Conservation (phyloP, 2,113 vertebrate genomes). For the Bucco capensis region DNA sequence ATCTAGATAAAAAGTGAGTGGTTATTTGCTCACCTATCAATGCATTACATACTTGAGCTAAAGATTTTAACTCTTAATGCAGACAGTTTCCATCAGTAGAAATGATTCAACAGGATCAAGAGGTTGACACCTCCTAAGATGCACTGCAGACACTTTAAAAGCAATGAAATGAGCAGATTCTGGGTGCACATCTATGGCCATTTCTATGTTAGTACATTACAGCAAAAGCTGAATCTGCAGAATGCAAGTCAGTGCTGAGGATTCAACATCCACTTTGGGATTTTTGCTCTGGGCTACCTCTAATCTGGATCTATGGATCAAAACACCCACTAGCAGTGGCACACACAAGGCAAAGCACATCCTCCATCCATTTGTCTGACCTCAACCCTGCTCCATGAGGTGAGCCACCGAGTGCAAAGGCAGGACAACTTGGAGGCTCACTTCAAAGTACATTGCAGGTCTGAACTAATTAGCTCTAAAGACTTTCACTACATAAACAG, state of each 20-base stretch:
- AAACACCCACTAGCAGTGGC: background rate
- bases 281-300: background rate
- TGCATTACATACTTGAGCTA: background rate
- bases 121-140: background rate
- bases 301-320: background rate
- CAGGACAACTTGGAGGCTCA: background rate
- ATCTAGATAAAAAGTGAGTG: background rate
- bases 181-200: background rate
- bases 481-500: background rate
- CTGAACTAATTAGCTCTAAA: background rate
- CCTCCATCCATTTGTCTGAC: background rate
- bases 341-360: rapidly evolving
- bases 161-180: background rate
- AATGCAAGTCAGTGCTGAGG: background rate
- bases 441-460: background rate
- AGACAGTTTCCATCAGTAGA: background rate
- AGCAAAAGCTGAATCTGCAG: background rate
- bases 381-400: background rate
- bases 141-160: background rate
- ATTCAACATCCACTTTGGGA: rapidly evolving
- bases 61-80: background rate
- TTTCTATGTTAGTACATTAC: background rate
- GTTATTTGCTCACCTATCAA: background rate
- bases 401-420: background rate
- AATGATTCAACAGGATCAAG: background rate